Evolutionary conservation across 2,797 vertebrate genomes (phyloP).

Genomic region (Cyprinella venusta): DNA sequence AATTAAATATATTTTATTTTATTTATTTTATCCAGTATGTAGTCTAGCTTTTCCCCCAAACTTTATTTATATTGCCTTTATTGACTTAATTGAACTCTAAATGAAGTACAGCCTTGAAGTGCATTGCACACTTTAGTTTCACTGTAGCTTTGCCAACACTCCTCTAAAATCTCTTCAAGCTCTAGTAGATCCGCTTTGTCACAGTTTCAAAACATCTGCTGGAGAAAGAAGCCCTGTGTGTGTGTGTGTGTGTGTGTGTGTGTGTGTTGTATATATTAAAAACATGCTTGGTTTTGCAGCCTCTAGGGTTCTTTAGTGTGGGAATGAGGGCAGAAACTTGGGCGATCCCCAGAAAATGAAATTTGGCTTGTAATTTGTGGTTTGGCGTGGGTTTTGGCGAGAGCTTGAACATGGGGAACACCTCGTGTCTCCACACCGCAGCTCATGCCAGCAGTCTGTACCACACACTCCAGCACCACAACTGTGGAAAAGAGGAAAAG

Average conservation of each 20-base stretch:
- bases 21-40: background rate
- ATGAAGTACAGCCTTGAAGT: background rate
- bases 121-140: background rate
- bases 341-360: slow-evolving; percentile 73
- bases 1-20: background rate
- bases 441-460: slow-evolving; percentile 1
- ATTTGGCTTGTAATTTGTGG: slow-evolving; percentile 76
- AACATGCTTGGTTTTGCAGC: slow-evolving; percentile 41
- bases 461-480: background rate
- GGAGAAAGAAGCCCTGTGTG: background rate
- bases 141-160: background rate
- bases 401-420: slow-evolving; percentile 33
- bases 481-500: background rate
- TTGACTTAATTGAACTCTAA: background rate
- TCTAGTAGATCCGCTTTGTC: slow-evolving; percentile 7
- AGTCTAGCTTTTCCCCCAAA: slow-evolving; percentile 47
- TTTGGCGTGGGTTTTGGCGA: slow-evolving; percentile 26
- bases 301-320: slow-evolving; percentile 70
- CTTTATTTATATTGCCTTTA: background rate
- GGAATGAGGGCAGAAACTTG: slow-evolving; percentile 75
- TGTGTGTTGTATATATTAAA: slow-evolving; percentile 46
- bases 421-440: slow-evolving; percentile 30
- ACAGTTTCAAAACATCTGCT: slow-evolving; percentile 26
- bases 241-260: background rate
- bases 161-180: background rate